A percentile compares a stretch with the other conserved stretches of the same genome.
Conservation (phyloP, 2,113 vertebrate genomes). For the western clawed frog (Xenopus tropicalis) region DNA sequence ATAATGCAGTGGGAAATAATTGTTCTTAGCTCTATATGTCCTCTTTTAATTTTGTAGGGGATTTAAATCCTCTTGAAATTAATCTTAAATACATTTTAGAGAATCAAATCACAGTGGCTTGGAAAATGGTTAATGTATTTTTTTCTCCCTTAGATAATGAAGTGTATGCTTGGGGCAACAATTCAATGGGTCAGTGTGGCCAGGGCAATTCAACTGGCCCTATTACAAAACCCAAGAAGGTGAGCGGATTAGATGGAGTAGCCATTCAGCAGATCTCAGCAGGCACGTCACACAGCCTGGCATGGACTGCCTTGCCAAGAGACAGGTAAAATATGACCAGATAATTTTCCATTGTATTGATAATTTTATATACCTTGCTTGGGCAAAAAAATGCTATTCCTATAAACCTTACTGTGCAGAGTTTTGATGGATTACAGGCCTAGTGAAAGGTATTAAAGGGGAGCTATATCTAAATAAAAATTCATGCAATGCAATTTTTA, state of each 20-base stretch:
- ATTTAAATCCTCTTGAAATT: no score
- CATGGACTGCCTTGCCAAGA: slow-evolving; percentile 94
- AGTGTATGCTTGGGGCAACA: slow-evolving; percentile 98
- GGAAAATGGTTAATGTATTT: no score
- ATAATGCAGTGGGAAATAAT: no score
- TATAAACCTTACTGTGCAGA: background rate
- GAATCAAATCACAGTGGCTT: no score
- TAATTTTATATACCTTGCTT: no score
- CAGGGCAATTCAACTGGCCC: slow-evolving; percentile 97
- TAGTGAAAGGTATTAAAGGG: no score
- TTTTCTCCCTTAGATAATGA: slow-evolving; percentile 80
- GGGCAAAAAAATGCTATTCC: background rate
- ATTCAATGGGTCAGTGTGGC: slow-evolving; percentile 97
- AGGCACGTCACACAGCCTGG: slow-evolving; percentile 92
- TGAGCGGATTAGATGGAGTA: slow-evolving; percentile 90
- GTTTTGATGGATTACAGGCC: no score
- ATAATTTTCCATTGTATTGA: no score
- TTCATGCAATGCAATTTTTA: no score
- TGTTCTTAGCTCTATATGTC: no score
- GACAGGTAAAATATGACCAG: slow-evolving; percentile 73
- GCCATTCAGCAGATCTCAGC: slow-evolving; percentile 96
- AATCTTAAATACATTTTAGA: background rate
- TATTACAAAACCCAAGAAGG: slow-evolving; percentile 98
- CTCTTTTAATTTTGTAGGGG: no score
- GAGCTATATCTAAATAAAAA: no score